A percentile compares a stretch with the other conserved stretches of the same genome.
These are phyloP conservation scores for Axis porcinus DNA, from an alignment of 2,113 vertebrate genomes.

Conservation along the genomic window DNA sequence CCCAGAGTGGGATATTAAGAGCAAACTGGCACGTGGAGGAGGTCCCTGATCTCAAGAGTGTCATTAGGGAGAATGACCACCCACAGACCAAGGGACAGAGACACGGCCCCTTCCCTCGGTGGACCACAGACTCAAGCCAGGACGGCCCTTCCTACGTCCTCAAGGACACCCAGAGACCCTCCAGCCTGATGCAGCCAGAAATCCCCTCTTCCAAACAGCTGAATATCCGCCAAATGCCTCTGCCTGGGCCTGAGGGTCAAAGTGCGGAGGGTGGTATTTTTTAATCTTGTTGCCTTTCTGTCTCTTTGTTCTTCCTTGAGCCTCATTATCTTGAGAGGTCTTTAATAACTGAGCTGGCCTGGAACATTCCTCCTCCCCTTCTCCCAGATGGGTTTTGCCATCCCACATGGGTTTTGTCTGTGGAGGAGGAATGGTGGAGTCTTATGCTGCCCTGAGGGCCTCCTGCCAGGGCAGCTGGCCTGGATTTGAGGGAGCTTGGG, in stretches of 20 bases:
- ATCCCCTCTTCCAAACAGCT: background rate
- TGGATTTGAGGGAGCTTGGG: background rate
- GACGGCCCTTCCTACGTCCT: background rate
- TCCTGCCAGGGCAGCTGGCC: background rate
- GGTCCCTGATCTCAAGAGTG: background rate
- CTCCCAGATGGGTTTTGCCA: constrained; percentile 45
- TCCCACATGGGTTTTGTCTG: constrained; percentile 37
- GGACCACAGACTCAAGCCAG: background rate
- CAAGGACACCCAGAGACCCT: background rate
- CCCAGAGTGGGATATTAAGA: background rate
- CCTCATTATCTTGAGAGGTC: constrained; percentile 75
- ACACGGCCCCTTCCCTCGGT: background rate
- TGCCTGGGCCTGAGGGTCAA: background rate
- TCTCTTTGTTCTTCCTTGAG: constrained; percentile 61
- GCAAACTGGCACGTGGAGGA: background rate
- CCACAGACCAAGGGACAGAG: background rate
- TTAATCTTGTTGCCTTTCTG: constrained; percentile 62
- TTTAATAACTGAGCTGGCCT: constrained; percentile 79
- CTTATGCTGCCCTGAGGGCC: background rate
- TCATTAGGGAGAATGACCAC: background rate
- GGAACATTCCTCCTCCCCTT: constrained; percentile 74
- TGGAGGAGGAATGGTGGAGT: constrained; percentile 48
- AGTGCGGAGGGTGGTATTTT: constrained; percentile 71
- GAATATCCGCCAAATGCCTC: constrained; percentile 18
- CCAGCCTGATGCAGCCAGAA: background rate